Evolutionary conservation across 2,797 vertebrate genomes (phyloP), one percentile per base, ranked within the genome.

Genomic region (Hylomyscus alleni): DNA sequence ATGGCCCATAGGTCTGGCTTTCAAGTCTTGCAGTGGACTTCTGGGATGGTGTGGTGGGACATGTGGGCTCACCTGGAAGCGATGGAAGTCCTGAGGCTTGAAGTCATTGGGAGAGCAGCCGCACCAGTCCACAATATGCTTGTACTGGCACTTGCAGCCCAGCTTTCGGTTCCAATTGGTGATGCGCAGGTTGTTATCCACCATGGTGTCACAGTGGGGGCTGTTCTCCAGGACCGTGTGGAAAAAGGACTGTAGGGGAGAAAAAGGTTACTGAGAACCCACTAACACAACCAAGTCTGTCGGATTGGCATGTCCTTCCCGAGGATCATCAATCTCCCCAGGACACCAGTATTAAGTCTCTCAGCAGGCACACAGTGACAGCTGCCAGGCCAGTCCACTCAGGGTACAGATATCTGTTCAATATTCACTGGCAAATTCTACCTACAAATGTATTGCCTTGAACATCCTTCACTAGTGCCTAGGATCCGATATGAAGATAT

Each of bases 131-230:
- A 99, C 99, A 2, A 99, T 99, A 99, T 99, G 99, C 97, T 99
- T 99, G 98, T 99, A 99, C 98, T 99, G 99, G 97, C 99, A 99
- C 98, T 99, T 99, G 97, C 99, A 99, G 98, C 99, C 99, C 98
- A 99, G 99, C 98, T 99, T 99, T 8, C 99, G 99, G 98, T 99
- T 99, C 99, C 99, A 99, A 98, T 99, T 99, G 95, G 99, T 99
- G 98, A 99, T 99, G 0, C 99, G 99, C 86, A 99, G 99, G 98
- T 99, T 99, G 98, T 99, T 99, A 98, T 99, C 99, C 11, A 99
- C 99, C 98, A 99, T 98, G 0, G 99, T 99, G 97, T 99, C 99
- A 0, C 99, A 99, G 99, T 99, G 99, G 0, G 99, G 99, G 93
- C 99, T 99, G 99, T 99, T 99, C 95, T 99, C 99, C 94, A 99